Evolutionary conservation across 2,888 invertebrate species (phyloP), one percentile per base, ranked within the genome.

Genomic region (Ochropleura plecta): DNA sequence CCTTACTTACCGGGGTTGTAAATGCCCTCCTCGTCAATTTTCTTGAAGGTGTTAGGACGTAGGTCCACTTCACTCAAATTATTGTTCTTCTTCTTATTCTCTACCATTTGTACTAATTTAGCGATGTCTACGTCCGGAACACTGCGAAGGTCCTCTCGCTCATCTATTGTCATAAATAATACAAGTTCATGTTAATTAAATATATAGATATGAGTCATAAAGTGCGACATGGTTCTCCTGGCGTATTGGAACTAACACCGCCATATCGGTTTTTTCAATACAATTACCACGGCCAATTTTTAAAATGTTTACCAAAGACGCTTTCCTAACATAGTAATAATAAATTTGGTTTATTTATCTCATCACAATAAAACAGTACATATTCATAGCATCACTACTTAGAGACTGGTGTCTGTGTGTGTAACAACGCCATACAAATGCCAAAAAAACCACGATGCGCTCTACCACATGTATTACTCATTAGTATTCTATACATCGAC

Each of bases 101-200:
- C 93, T 5, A 95, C 93, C 65, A 90, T 93, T 79, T 95, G 93
- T 6, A 96, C 94, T 44, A 96, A 89, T 83, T 96, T 96, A 4
- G 96, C 96, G 48, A 96, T 96, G 78, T 96, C 96, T 6, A 96
- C 95, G 78, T 94, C 95, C 10, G 96, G 92, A 3, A 96, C 96
- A 83, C 96, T 93, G 44, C 96, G 94, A 0, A 96, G 92, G 77
- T 96, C 96, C 86, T 96, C 96, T 20, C 96, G 92, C 90, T 96
- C 96, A 90, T 96, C 96, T 96, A 88, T 89, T 77, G 8, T 74
- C 16, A 78, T 16, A 73, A 20, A 76, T 66, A 65, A 66, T 62
- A 64, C 49, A 30, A 66, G 46, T 67, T 64, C 10, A 46, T 12
- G n/a, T 71, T 65, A 70, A 49, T 53, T 51, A 30, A 69, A 70